Conservation (phyloP, 2,797 vertebrate genomes). For the Heteromormyrus szaboi region DNA sequence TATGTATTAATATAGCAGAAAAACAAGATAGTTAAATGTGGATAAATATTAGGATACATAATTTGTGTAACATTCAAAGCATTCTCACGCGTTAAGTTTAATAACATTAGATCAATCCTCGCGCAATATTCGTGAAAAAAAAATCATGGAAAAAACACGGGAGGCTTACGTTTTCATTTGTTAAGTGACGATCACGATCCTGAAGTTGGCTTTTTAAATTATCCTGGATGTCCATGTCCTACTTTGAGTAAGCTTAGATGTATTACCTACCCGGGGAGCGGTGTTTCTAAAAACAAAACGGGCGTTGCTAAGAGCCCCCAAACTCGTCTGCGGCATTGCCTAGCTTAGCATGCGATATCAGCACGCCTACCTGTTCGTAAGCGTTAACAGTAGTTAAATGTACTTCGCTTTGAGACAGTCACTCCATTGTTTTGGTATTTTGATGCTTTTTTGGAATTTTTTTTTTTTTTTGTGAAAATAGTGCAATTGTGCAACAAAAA, state of each 20-base stretch:
- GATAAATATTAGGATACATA: neutral
- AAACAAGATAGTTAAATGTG: neutral
- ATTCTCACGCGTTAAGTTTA: neutral
- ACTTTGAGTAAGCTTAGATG: neutral
- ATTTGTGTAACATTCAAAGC: neutral
- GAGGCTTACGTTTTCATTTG: conserved; percentile 47
- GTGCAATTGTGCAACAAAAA: neutral
- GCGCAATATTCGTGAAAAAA: neutral
- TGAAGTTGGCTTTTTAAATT: conserved; percentile 28
- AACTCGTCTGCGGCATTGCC: neutral
- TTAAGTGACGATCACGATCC: conserved; percentile 38
- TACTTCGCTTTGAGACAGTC: neutral
- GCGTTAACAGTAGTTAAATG: neutral
- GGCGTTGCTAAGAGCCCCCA: conserved; percentile 41
- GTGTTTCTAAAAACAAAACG: conserved; percentile 41
- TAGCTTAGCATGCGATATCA: neutral
- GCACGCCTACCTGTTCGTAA: neutral
- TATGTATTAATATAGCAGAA: neutral
- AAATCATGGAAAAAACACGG: neutral
- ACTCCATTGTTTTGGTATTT: neutral
- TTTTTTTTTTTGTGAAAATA: neutral
- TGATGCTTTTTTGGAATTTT: neutral
- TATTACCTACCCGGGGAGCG: neutral
- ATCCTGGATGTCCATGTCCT: conserved; percentile 48
- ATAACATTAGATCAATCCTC: neutral